Evolutionary conservation across 2,113 vertebrate species (phyloP).

Genomic region (Bucco capensis): DNA sequence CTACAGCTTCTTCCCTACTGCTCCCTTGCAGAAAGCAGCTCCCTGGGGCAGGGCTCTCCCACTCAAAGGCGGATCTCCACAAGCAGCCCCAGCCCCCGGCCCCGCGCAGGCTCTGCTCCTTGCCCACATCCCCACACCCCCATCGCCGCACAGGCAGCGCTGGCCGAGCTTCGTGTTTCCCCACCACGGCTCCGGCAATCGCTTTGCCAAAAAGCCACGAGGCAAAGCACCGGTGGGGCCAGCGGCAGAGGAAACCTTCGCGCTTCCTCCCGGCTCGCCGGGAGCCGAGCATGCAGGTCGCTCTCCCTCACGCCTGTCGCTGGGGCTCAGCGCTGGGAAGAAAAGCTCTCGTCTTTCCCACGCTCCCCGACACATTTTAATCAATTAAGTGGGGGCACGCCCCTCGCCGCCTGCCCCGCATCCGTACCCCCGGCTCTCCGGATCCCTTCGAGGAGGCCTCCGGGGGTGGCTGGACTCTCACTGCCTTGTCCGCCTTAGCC

Average conservation of each 20-base stretch:
- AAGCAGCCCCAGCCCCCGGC: not conserved
- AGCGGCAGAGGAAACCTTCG: not conserved
- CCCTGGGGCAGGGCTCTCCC: not conserved
- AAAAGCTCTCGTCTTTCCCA: constrained; percentile 98
- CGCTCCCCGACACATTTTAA: constrained; percentile 96
- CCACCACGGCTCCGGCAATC: not conserved
- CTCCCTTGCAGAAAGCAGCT: not conserved
- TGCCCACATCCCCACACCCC: not conserved
- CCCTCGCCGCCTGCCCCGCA: constrained; percentile 67
- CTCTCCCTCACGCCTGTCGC: constrained; percentile 72
- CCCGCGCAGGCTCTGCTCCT: not conserved
- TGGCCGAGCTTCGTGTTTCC: not conserved
- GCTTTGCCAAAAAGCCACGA: not conserved
- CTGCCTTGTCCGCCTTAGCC: not conserved
- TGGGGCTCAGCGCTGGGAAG: constrained; percentile 88
- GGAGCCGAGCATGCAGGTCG: constrained; percentile 81
- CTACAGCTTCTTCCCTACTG: rapidly evolving
- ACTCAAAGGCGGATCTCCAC: rapidly evolving
- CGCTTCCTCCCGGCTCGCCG: constrained; percentile 11
- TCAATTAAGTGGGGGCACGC: constrained; percentile 89
- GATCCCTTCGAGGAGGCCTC: constrained; percentile 60
- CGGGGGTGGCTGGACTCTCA: not conserved
- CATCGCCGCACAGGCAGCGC: rapidly evolving
- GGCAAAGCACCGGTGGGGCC: not conserved
- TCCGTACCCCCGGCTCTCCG: constrained; percentile 45